A percentile compares a stretch with the other conserved stretches of the same genome.
These are phyloP conservation scores for Aspidiotus rigidus DNA, from an alignment of 2,888 invertebrate genomes.

Conservation along the genomic window DNA sequence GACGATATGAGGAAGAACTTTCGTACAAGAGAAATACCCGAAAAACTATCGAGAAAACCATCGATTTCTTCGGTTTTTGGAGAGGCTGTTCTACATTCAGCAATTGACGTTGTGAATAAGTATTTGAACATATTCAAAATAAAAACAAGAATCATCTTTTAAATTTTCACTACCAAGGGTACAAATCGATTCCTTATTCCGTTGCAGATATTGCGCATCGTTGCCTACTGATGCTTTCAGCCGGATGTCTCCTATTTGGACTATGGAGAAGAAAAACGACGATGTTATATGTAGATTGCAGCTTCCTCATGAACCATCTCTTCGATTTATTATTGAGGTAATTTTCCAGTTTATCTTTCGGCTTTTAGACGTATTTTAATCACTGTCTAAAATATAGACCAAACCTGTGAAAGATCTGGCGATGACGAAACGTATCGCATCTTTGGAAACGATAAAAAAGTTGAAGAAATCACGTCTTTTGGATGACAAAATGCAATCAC, in stretches of 20 bases:
- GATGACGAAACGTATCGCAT: conserved; percentile 62
- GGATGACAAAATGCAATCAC: conserved; percentile 60
- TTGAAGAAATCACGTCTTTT: conserved; percentile 66
- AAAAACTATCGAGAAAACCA: too few species aligned
- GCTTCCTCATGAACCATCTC: conserved; percentile 70
- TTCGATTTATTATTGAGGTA: conserved; percentile 62
- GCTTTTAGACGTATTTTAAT: neutral
- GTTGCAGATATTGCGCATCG: conserved; percentile 60
- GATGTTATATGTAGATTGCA: conserved; percentile 46
- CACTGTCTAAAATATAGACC: neutral
- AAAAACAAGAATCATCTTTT: neutral
- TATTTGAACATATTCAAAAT: neutral
- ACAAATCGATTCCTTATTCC: conserved; percentile 16
- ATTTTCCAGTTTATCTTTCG: conserved; percentile 23
- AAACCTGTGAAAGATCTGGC: conserved; percentile 12
- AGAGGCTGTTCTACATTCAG: neutral
- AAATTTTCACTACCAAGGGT: neutral
- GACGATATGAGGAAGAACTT: too few species aligned
- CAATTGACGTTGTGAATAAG: conserved; percentile 19
- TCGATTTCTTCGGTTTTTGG: too few species aligned
- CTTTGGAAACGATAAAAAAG: conserved; percentile 61
- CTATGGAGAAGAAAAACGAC: conserved; percentile 43
- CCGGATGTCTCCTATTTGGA: conserved; percentile 51
- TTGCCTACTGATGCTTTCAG: conserved; percentile 75
- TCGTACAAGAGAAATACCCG: too few species aligned